Percentiles rank a stretch among this genome's conserved stretches.
Evolutionary conservation across 2,888 invertebrate species (phyloP).

Genomic region (Scaptomyza reducta): DNA sequence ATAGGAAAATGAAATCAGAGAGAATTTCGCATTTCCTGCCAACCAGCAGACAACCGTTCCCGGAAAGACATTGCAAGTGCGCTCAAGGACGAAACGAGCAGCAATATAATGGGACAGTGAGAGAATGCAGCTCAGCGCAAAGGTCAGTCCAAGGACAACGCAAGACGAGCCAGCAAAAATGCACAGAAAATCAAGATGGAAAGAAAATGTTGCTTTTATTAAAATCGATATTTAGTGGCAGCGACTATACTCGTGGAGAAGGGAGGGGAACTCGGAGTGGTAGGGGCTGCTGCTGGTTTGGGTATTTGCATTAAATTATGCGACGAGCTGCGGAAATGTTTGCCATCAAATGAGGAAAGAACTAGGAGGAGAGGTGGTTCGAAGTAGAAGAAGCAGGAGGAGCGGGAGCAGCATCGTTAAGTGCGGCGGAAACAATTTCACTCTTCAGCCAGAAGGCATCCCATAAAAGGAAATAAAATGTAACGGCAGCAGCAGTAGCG

Average conservation of each 20-base stretch:
- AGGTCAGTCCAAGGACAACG: conserved; percentile 71
- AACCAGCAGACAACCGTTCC: neutral
- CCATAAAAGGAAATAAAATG: conserved; percentile 75
- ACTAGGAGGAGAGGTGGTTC: neutral
- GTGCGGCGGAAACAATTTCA: conserved; percentile 80
- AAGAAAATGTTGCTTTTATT: conserved; percentile 54
- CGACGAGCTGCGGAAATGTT: conserved; percentile 79
- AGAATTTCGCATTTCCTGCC: neutral
- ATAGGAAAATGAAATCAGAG: neutral
- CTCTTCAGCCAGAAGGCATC: conserved; percentile 75
- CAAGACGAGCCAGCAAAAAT: conserved; percentile 38
- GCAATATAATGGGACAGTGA: too few species aligned
- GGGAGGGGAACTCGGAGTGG: conserved; percentile 3
- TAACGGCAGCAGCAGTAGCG: conserved; percentile 36
- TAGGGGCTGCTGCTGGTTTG: conserved; percentile 3
- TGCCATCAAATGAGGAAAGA: conserved; percentile 65
- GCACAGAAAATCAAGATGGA: conserved; percentile 31
- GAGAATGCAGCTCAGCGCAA: conserved; percentile 43
- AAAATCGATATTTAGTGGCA: conserved; percentile 71
- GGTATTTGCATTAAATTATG: conserved; percentile 77
- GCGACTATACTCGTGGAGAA: conserved; percentile 46
- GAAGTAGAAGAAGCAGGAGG: conserved; percentile 12
- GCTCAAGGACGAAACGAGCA: conserved; percentile 32
- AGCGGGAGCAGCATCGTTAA: conserved; percentile 64
- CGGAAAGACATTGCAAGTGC: conserved; percentile 12